Evolutionary conservation across 2,113 vertebrate genomes (phyloP).

Genomic region (Columba livia): DNA sequence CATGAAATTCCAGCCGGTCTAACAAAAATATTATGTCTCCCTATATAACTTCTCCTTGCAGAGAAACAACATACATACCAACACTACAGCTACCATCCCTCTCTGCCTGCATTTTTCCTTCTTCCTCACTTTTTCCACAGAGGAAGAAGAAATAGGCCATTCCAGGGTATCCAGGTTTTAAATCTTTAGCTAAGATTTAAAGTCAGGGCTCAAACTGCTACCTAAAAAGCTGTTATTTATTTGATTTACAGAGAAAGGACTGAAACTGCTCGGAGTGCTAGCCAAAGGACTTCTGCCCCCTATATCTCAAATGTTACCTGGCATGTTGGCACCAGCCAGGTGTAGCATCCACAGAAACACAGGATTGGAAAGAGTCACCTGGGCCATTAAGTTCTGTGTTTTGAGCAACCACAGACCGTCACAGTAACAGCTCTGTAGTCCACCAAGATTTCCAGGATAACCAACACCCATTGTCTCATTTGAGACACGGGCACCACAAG

Average conservation of each 20-base stretch:
- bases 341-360: neutral
- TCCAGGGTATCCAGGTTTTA: neutral
- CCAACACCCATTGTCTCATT: neutral
- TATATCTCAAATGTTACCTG: neutral
- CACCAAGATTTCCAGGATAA: neutral
- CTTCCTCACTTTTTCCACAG: neutral
- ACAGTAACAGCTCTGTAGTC: neutral
- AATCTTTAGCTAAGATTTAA: neutral
- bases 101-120: neutral
- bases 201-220: neutral
- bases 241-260: neutral
- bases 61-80: slow-evolving; percentile 16
- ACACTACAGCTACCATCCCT: neutral
- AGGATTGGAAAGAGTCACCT: neutral
- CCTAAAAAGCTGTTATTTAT: neutral
- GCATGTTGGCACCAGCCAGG: neutral
- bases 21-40: slow-evolving; percentile 40
- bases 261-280: neutral
- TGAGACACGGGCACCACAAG: neutral
- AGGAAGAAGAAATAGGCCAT: neutral
- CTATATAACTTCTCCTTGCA: neutral
- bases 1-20: slow-evolving; percentile 31
- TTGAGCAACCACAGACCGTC: neutral
- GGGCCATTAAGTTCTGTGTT: neutral
- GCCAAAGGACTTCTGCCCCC: neutral